phyloP scores from a whole-genome alignment of 2,888 invertebrate species.

The Nomada goodeniana region DNA sequence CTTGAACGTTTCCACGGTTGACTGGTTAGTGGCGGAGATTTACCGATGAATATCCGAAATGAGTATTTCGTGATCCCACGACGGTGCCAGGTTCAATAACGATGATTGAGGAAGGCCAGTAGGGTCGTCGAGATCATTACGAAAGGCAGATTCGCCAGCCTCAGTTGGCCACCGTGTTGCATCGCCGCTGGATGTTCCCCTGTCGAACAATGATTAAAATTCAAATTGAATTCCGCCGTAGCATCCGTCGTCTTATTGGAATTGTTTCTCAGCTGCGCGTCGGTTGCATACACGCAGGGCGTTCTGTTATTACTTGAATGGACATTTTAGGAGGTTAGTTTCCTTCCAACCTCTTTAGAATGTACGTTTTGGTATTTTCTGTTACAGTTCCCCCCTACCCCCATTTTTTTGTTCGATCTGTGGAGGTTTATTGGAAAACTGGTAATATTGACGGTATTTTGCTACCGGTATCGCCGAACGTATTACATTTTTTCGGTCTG shows the following conservation, averaged over 20 bases:
- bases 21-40: neutral
- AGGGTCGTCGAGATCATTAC: constrained; percentile 90
- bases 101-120: constrained; percentile 85
- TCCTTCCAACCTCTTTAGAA: too few relatives aligned
- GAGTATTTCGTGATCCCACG: constrained; percentile 39
- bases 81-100: constrained; percentile 71
- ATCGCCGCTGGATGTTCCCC: constrained; percentile 95
- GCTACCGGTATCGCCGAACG: too few relatives aligned
- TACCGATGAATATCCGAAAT: constrained; percentile 35
- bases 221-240: constrained; percentile 52
- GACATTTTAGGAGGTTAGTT: too few relatives aligned
- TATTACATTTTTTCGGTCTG: too few relatives aligned
- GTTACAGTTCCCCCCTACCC: too few relatives aligned
- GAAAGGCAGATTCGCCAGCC: constrained; percentile 89
- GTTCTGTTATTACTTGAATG: too few relatives aligned
- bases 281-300: neutral
- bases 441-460: too few relatives aligned
- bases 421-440: too few relatives aligned
- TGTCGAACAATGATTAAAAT: constrained; percentile 80
- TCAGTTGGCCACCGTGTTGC: constrained; percentile 89
- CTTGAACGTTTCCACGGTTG: neutral
- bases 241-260: constrained; percentile 49
- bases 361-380: too few relatives aligned
- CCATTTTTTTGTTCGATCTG: too few relatives aligned
- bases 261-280: constrained; percentile 37